A percentile compares a stretch with the other conserved stretches of the same genome.
Evolutionary conservation across 2,888 invertebrate species (phyloP).

Genomic region (Lycophotia porphyrea): DNA sequence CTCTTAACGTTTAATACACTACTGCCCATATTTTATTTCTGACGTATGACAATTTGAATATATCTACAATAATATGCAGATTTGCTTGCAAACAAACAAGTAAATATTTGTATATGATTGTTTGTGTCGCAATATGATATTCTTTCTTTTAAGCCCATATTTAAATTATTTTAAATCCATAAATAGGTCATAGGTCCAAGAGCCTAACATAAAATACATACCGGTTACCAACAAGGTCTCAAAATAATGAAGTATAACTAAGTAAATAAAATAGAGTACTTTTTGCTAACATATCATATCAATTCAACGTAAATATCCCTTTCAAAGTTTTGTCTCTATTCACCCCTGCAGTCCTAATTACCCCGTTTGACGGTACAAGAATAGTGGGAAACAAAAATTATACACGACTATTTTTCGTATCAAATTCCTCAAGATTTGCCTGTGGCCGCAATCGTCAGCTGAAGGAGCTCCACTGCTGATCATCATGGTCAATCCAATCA

Average conservation of each 20-base stretch:
- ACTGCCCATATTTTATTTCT: not conserved
- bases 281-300: too few relatives aligned
- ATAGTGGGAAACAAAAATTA: not conserved
- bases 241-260: too few relatives aligned
- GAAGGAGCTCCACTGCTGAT: not conserved
- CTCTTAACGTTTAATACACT: too few relatives aligned
- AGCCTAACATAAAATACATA: not conserved
- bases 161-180: not conserved
- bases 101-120: slow-evolving; percentile 15
- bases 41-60: slow-evolving; percentile 9
- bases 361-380: too few relatives aligned
- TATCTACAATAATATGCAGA: slow-evolving; percentile 4
- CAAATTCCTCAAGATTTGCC: not conserved
- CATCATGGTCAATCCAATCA: not conserved
- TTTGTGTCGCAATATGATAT: slow-evolving; percentile 15
- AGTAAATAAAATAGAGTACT: too few relatives aligned
- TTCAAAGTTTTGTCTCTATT: too few relatives aligned
- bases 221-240: too few relatives aligned
- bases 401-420: not conserved
- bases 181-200: not conserved
- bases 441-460: not conserved
- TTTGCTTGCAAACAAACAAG: slow-evolving; percentile 14
- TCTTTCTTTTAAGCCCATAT: not conserved
- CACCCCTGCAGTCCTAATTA: too few relatives aligned
- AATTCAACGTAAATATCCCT: too few relatives aligned